Evolutionary conservation across 2,113 vertebrate species (phyloP).

Genomic region (Cyanocitta stelleri): DNA sequence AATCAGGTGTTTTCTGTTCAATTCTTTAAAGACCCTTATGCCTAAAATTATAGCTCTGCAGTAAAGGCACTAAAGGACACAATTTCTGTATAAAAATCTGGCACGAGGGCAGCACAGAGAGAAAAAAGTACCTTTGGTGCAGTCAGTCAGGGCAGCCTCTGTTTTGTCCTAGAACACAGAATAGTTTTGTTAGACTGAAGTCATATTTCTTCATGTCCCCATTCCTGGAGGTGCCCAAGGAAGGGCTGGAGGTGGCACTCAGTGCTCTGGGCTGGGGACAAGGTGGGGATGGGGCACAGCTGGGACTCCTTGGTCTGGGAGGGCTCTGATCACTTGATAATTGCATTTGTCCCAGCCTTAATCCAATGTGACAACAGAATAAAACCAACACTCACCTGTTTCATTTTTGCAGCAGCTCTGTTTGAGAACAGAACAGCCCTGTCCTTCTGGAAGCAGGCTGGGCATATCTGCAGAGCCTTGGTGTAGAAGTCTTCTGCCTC

Average conservation of each 20-base stretch:
- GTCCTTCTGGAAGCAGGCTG: slow-evolving; percentile 80
- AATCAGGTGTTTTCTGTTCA: not conserved
- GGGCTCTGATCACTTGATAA: not conserved
- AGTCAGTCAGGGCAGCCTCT: slow-evolving; percentile 81
- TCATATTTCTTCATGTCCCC: not conserved
- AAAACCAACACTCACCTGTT: slow-evolving; percentile 72
- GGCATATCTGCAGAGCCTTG: slow-evolving; percentile 76
- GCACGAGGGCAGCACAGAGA: not conserved
- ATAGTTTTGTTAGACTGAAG: not conserved
- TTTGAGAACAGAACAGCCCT: slow-evolving; percentile 86
- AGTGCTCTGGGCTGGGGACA: not conserved
- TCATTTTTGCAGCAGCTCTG: slow-evolving; percentile 85
- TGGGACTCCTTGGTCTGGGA: not conserved
- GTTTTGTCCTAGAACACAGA: slow-evolving; percentile 78
- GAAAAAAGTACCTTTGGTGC: slow-evolving; percentile 78
- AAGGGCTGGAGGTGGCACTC: not conserved
- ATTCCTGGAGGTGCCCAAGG: not conserved
- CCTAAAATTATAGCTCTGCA: not conserved
- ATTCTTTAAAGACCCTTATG: not conserved
- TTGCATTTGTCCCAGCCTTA: not conserved
- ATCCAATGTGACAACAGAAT: not conserved
- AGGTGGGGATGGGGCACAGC: not conserved
- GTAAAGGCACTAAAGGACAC: not conserved
- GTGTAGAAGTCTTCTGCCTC: slow-evolving; percentile 81
- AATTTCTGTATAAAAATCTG: not conserved